phyloP scores from a whole-genome alignment of 2,888 invertebrate species.

The Idaea aversata region DNA sequence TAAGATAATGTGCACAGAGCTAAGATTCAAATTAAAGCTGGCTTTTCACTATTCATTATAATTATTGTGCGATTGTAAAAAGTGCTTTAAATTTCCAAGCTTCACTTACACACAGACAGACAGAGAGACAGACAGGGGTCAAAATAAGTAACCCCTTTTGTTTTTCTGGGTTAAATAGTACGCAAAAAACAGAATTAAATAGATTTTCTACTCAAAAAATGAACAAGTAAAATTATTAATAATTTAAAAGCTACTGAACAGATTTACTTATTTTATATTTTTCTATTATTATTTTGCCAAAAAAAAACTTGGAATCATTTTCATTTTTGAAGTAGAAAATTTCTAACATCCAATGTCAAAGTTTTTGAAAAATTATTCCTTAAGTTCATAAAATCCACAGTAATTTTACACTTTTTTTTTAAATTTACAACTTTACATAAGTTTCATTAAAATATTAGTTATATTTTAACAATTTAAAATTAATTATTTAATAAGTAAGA shows the following conservation, averaged over 20 bases:
- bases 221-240: no score
- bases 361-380: not conserved
- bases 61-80: not conserved
- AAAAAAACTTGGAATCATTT: no score
- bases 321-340: no score
- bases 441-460: not conserved
- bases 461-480: not conserved
- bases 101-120: no score
- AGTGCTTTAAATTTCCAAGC: not conserved
- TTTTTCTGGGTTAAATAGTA: no score
- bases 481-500: not conserved
- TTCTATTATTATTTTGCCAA: no score
- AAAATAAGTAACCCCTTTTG: no score
- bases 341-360: not conserved
- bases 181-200: no score
- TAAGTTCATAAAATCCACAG: not conserved
- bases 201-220: no score
- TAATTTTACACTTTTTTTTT: not conserved
- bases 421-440: not conserved
- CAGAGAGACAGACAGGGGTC: no score
- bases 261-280: no score
- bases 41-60: not conserved
- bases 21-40: not conserved
- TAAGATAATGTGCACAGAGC: not conserved
- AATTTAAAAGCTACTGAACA: no score